These are phyloP conservation scores for Sebastes minor DNA, from an alignment of 2,797 vertebrate species.

Conservation along the genomic window DNA sequence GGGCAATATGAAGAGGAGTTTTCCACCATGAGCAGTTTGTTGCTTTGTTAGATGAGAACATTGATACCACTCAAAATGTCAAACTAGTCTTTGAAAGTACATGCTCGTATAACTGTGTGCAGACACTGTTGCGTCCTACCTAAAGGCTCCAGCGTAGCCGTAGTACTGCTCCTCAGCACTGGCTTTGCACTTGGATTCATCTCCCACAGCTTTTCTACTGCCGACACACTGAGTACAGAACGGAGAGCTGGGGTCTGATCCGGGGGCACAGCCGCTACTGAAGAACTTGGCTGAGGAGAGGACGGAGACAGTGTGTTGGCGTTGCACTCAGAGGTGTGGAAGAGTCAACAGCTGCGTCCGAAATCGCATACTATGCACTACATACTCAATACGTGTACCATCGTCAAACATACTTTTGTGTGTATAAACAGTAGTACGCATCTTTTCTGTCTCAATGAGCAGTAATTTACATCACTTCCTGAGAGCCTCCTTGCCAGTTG, in stretches of 20 bases:
- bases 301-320: not conserved
- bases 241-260: slow-evolving; percentile 55
- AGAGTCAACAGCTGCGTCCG: not conserved
- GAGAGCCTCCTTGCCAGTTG: too few relatives aligned
- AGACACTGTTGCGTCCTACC: slow-evolving; percentile 51
- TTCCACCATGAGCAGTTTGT: not conserved
- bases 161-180: slow-evolving; percentile 73
- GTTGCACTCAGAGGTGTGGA: not conserved
- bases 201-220: slow-evolving; percentile 45
- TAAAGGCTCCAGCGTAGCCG: slow-evolving; percentile 83
- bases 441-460: too few relatives aligned
- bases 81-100: not conserved
- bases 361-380: too few relatives aligned
- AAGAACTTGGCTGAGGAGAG: slow-evolving; percentile 74
- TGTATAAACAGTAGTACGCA: too few relatives aligned
- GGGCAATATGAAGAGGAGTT: not conserved
- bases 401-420: too few relatives aligned
- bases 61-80: not conserved
- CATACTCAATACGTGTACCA: too few relatives aligned
- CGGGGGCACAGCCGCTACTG: slow-evolving; percentile 78
- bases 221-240: slow-evolving; percentile 78
- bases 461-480: too few relatives aligned
- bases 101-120: not conserved
- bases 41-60: not conserved
- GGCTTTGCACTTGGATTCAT: slow-evolving; percentile 71